Base-by-base conservation (phyloP, 53 echinoderm and acorn worm species). In the Paelopatides confundens region DNA sequence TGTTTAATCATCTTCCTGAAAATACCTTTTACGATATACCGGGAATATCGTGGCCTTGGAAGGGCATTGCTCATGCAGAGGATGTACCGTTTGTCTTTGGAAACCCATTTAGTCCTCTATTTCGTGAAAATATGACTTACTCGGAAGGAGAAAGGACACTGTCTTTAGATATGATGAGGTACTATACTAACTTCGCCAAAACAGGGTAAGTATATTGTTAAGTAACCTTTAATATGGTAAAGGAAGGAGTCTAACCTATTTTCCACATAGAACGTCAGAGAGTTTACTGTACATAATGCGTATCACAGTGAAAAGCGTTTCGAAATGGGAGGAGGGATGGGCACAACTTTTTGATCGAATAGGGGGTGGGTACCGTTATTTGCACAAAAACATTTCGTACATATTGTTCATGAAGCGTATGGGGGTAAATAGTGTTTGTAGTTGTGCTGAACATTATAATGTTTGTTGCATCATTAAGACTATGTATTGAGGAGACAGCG, bases 191-290 rank as follows among this genome's bases (percentile, higher is more conserved):
- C 76, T 94, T 94, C 74, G 94, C 83, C 38, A 94, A 86, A 85
- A 89, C 88, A n/a, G 94, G 94, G 94, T 94, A 86, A 87, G 91
- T 64, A n/a, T n/a, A n/a, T n/a, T n/a, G n/a, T n/a, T n/a, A n/a
- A n/a, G n/a, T n/a, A n/a, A n/a, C n/a, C n/a, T n/a, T n/a, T n/a
- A n/a, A n/a, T n/a, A n/a, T n/a, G n/a, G n/a, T n/a, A n/a, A n/a
- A n/a, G n/a, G n/a, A n/a, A n/a, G n/a, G n/a, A n/a, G n/a, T n/a
- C n/a, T n/a, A n/a, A n/a, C n/a, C n/a, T n/a, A n/a, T n/a, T n/a
- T n/a, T n/a, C n/a, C n/a, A n/a, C n/a, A n/a, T n/a, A n/a, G n/a
- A n/a, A n/a, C n/a, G n/a, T n/a, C n/a, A n/a, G n/a, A n/a, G n/a
- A n/a, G 53, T 52, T 52, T 52, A 52, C 53, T 52, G 18, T 18